Percentiles rank a stretch among this genome's conserved stretches.
Conservation (phyloP, 2,888 invertebrate species). For the Phymatocera aterrima region DNA sequence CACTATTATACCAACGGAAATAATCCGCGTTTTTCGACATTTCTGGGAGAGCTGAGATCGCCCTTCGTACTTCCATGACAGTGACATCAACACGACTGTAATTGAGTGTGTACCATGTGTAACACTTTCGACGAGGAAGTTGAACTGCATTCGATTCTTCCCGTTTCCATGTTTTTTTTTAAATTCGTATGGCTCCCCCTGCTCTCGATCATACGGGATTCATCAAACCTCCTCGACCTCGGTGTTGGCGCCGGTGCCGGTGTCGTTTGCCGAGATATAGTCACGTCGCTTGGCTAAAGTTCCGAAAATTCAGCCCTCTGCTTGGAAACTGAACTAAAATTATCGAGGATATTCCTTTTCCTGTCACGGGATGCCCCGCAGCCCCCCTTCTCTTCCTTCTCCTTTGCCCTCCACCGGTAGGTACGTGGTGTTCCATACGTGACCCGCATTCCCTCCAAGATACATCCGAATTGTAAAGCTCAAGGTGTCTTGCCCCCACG, state of each 20-base stretch:
- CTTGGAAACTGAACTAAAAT: slow-evolving; percentile 32
- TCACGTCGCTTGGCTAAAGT: slow-evolving; percentile 2
- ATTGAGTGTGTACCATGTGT: neutral
- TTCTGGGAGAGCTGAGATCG: neutral
- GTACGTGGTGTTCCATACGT: slow-evolving; percentile 29
- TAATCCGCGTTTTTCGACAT: neutral
- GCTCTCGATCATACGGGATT: too few relatives aligned
- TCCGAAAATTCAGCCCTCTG: neutral
- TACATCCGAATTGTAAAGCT: slow-evolving; percentile 30
- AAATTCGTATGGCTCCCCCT: neutral
- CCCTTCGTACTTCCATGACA: slow-evolving; percentile 7
- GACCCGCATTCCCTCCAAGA: slow-evolving; percentile 12
- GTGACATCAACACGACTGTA: neutral
- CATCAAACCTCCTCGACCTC: neutral
- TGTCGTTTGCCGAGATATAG: neutral
- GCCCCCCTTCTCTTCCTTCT: slow-evolving; percentile 12
- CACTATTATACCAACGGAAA: slow-evolving; percentile 12
- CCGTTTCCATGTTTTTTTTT: neutral
- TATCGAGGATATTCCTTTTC: slow-evolving; percentile 39
- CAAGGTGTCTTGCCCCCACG: slow-evolving; percentile 22
- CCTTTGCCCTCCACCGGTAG: too few relatives aligned
- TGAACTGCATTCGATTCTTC: neutral
- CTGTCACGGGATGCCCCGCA: slow-evolving; percentile 31
- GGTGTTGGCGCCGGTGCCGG: neutral
- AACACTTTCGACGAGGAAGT: slow-evolving; percentile 5